phyloP scores from a whole-genome alignment of 2,113 vertebrate genomes.

The Cebus imitator region DNA sequence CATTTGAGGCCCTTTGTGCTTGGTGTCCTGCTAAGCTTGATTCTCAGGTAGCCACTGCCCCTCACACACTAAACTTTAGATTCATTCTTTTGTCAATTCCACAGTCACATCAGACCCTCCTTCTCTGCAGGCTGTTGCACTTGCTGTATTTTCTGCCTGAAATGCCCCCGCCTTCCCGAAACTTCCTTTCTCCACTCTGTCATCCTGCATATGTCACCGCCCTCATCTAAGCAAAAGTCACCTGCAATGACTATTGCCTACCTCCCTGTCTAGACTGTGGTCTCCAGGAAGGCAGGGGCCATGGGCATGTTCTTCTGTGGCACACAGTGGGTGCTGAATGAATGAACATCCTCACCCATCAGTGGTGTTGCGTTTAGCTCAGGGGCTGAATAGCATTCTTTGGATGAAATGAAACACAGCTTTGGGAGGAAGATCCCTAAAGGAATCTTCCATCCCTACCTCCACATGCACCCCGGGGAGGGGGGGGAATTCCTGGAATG shows the following conservation, averaged over 20 bases:
- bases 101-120: background rate
- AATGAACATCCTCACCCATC: background rate
- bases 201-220: background rate
- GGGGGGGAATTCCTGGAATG: constrained; percentile 37
- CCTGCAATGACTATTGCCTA: background rate
- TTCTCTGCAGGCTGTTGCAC: background rate
- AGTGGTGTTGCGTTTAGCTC: background rate
- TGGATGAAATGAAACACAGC: constrained; percentile 50
- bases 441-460: background rate
- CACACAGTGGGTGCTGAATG: background rate
- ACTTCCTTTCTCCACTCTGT: background rate
- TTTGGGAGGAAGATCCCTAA: background rate
- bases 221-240: background rate
- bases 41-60: background rate
- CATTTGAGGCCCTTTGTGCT: background rate
- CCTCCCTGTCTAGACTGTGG: background rate
- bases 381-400: background rate
- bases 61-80: background rate
- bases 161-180: background rate
- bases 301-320: background rate
- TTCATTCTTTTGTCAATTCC: background rate
- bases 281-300: background rate
- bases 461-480: background rate
- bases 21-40: background rate
- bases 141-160: background rate